Evolutionary conservation across 2,113 vertebrate species (phyloP), one percentile per base, ranked within the genome.

Genomic region (Baryphthengus martii): DNA sequence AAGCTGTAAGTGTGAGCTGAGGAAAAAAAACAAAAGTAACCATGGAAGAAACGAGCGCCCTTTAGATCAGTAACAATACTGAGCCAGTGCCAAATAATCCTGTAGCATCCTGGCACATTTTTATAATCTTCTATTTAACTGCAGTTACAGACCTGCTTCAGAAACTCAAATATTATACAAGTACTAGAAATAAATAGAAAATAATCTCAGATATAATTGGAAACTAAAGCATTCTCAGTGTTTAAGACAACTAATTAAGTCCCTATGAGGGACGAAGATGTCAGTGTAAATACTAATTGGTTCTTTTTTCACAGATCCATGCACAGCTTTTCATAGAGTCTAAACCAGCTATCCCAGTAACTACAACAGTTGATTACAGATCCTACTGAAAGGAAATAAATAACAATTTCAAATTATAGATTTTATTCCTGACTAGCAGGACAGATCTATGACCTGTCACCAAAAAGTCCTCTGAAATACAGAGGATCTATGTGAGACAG

Each of bases 401-500:
- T 50, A 50, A 13, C 25, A 62, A 78, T 78, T 85, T 87, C 25
- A 92, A 79, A 76, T 37, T 5, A 66, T 0, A 56, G 28, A 39
- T 74, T 73, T 86, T 71, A 55, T 71, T 92, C 72, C 63, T 37
- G 44, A 71, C 44, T 77, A 74, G 39, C 33, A 86, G 23, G 35
- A 70, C 19, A 67, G 24, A 70, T 56, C 44, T 78, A 39, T 62
- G 42, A 13, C 12, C 16, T 49, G 1, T 39, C 37, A 93, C 9
- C 29, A 86, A 59, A 71, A 90, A 78, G 19, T 47, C 39, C 33
- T 44, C 55, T 74, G 52, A 84, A 94, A 74, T 21, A 85, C 15
- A 70, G 62, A 83, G 52, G 73, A 96, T 50, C 26, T 76, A 91
- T 77, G 87, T 58, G 85, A 96, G 92, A 95, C 55, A 91, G 75